These are phyloP conservation scores for Liopterus haemorrhoidalis DNA, from an alignment of 2,888 invertebrate species.

Conservation along the genomic window DNA sequence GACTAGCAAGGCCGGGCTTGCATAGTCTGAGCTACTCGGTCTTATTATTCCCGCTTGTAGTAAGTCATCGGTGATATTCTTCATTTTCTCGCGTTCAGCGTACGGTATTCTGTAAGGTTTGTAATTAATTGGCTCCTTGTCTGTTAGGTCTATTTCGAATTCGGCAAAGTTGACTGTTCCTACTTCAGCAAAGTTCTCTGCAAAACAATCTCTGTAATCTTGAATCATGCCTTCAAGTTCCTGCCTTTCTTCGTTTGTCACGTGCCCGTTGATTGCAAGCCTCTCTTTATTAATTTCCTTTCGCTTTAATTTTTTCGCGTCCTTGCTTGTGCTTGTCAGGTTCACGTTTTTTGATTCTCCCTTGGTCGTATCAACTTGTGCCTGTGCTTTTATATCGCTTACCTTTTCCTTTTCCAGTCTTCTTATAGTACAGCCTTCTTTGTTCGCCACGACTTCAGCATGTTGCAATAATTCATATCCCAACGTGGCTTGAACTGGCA, in stretches of 20 bases:
- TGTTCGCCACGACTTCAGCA: no score
- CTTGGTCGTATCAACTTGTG: no score
- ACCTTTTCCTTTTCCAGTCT: no score
- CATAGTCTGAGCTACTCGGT: conserved; percentile 34
- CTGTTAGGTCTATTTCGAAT: conserved; percentile 24
- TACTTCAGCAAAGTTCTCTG: conserved; percentile 23
- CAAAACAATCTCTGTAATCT: conserved; percentile 25
- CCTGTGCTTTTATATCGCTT: no score
- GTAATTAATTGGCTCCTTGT: conserved; percentile 25
- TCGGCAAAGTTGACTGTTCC: conserved; percentile 25
- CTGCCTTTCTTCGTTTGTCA: conserved; percentile 31
- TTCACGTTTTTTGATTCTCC: no score
- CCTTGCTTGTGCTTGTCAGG: no score
- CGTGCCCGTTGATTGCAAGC: no score
- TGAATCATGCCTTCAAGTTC: conserved; percentile 13
- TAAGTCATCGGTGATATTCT: conserved; percentile 21
- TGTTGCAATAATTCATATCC: no score
- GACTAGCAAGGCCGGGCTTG: conserved; percentile 26
- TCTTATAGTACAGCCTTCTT: no score
- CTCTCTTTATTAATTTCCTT: no score
- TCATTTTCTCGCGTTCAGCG: conserved; percentile 21
- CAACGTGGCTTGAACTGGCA: no score
- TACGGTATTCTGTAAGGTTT: conserved; percentile 31
- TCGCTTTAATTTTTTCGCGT: no score
- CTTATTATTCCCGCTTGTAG: conserved; percentile 25